Base-by-base conservation (phyloP, 1,140 invertebrate species). In the Zaprionus ghesquierei region DNA sequence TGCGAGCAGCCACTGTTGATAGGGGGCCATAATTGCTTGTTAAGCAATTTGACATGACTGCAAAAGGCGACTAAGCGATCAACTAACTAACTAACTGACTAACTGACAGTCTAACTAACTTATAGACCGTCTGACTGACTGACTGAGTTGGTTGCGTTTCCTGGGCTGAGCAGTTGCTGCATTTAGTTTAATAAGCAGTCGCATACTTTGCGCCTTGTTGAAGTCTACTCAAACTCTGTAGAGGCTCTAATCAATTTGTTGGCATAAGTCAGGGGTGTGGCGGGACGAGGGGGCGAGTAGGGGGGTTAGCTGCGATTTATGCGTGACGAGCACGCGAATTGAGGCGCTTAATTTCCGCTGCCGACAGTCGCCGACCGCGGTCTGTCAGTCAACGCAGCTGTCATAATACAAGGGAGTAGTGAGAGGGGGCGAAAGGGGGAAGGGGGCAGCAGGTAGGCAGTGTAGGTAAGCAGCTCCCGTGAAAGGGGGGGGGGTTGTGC, bases 341-440 rank as follows among this genome's bases (percentile, higher is more conserved):
- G 82, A 87, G 75, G 82, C 79, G 70, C 70, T 76, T 87, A 86
- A 86, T 86, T 86, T 86, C 82, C 81, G 81, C 75, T 71, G 75
- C 78, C 82, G 78, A 86, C 78, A 81, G 63, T 27, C 31, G 49
- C 65, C 59, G 50, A 71, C 82, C 81, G 53, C 81, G 66, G 60
- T 50, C 70, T 53, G 69, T 60, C 73, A 68, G 55, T 58, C 64
- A 59, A 41, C 41, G 68, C 82, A 86, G 82, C 82, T 86, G 82
- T 87, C 82, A 86, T 82, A 86, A 87, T 70, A 87, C 41, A 46
- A 18, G 25, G 12, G 15, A 15, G 33, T 23, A 10, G 13, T 8
- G 18, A 13, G 3, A 12, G 31, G 15, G 27, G 22, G 31, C 2
- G 20, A 5, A 49, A 33, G 13, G 6, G 18, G 27, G 2, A 1